Conservation (phyloP, 2,113 vertebrate species). For the Tringa solitaria region DNA sequence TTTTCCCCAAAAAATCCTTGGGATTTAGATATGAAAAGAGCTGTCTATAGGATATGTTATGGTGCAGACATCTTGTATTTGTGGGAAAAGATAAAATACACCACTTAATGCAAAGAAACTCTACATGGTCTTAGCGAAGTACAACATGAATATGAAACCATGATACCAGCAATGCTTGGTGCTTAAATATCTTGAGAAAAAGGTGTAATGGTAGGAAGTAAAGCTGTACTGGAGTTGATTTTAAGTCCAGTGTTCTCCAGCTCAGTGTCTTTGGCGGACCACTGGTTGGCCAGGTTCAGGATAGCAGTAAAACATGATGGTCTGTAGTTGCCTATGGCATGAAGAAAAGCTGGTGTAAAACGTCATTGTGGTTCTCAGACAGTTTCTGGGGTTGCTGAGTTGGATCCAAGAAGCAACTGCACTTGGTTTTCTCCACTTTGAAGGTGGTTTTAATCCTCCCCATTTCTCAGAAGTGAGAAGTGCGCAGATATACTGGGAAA, state of each 20-base stretch:
- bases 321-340: not conserved
- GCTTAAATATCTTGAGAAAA: not conserved
- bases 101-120: not conserved
- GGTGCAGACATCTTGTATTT: not conserved
- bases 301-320: not conserved
- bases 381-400: not conserved
- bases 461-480: not conserved
- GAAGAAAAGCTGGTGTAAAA: not conserved
- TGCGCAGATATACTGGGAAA: not conserved
- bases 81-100: not conserved
- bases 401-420: not conserved
- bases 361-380: not conserved
- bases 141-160: not conserved
- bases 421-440: not conserved
- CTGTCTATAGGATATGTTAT: not conserved
- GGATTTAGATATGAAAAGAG: not conserved
- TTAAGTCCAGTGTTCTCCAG: not conserved
- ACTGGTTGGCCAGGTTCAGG: not conserved
- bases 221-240: not conserved
- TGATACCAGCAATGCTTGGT: not conserved
- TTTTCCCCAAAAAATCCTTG: not conserved
- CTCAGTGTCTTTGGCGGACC: not conserved
- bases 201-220: not conserved
- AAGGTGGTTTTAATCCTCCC: not conserved
- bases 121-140: not conserved